Conservation (phyloP, 2,888 invertebrate genomes). For the Ornithoptera priamus region DNA sequence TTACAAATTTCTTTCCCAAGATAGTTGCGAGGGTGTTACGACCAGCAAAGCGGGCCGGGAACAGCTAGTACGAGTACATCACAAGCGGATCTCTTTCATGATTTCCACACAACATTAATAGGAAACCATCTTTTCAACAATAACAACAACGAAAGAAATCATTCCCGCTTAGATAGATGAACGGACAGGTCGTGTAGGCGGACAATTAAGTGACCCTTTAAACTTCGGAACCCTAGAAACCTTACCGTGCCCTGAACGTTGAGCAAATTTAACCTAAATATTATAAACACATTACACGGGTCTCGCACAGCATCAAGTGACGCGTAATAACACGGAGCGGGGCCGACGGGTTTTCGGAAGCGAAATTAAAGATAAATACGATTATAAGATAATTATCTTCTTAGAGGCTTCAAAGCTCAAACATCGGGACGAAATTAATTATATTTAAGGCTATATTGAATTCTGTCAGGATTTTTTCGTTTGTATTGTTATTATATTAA, state of each 20-base stretch:
- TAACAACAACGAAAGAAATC: no score
- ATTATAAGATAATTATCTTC: constrained; percentile 21
- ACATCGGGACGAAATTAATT: constrained; percentile 8
- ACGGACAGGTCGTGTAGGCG: not conserved
- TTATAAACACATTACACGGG: constrained; percentile 15
- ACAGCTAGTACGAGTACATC: no score
- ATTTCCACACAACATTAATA: no score
- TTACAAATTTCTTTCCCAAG: no score
- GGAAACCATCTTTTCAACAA: no score
- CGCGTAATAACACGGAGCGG: constrained; percentile 4
- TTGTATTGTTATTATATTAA: not conserved
- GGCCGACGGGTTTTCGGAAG: not conserved
- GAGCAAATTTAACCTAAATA: not conserved
- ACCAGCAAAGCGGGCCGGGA: no score
- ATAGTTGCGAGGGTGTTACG: no score
- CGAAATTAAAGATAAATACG: constrained; percentile 27
- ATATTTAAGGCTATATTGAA: not conserved
- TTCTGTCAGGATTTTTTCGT: not conserved
- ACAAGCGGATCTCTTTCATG: no score
- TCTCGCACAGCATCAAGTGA: constrained; percentile 8
- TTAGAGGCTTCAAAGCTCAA: constrained; percentile 8
- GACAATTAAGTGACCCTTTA: not conserved
- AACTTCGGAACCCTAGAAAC: not conserved
- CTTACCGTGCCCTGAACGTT: not conserved
- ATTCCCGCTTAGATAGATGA: no score